phyloP scores from a whole-genome alignment of 2,888 invertebrate species.

The Cyrtodaria siliqua region DNA sequence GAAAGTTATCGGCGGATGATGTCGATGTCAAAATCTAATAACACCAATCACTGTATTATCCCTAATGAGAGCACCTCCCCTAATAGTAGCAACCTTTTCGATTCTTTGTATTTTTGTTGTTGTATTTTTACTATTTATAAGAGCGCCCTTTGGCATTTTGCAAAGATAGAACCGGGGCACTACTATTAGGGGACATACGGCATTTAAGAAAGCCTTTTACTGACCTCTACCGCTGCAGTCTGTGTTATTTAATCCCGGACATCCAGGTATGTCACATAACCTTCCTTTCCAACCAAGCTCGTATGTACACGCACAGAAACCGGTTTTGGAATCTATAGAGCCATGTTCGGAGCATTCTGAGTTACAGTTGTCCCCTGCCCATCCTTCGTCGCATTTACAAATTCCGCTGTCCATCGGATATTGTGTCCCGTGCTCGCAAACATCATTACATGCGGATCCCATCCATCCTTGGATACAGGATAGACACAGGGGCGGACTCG shows the following conservation, averaged over 20 bases:
- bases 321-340: conserved; percentile 41
- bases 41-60: no score
- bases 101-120: no score
- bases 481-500: conserved; percentile 69
- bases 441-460: conserved; percentile 77
- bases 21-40: no score
- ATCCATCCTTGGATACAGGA: conserved; percentile 73
- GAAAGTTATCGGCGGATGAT: no score
- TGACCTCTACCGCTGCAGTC: conserved; percentile 80
- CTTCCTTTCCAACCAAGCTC: conserved; percentile 74
- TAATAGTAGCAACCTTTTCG: no score
- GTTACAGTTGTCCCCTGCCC: conserved; percentile 77
- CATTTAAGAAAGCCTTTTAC: no score
- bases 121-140: no score
- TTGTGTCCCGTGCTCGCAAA: conserved; percentile 71
- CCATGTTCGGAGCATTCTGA: conserved; percentile 79
- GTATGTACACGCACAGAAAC: conserved; percentile 72
- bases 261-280: conserved; percentile 77
- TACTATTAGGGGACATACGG: no score
- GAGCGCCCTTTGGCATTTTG: no score
- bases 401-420: conserved; percentile 70
- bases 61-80: no score
- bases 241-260: conserved; percentile 71
- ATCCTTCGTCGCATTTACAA: conserved; percentile 74
- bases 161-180: no score